Base-by-base conservation (phyloP, 2,888 invertebrate species). In the Xylota segnis region DNA sequence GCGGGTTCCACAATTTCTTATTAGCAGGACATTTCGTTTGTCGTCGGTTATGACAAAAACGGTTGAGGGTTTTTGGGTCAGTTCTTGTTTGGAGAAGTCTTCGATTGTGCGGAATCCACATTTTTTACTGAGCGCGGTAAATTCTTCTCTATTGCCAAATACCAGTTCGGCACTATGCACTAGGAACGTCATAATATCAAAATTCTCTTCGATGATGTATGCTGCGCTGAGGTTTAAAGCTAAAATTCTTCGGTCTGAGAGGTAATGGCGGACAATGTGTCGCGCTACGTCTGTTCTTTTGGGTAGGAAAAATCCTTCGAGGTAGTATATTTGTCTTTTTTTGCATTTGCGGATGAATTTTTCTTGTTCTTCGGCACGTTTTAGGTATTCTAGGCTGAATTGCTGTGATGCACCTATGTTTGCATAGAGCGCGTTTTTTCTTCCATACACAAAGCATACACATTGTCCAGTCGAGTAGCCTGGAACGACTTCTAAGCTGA, bases 11-110 rank as follows among this genome's bases (percentile, higher is more conserved):
- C 89, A 90, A 74, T 92, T 92, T 37, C 90, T 89, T 29, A 90
- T 90, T 32, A 95, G 93, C 56, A 94, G 90, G 0, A 95, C 93
- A 23, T 94, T 93, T 14, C 93, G 91, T 0, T 92, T 90, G 9
- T 95, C 95, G 88, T 95, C 94, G 5, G 96, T 96, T 75, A 96
- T 93, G 1, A 95, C 92, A 23, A 95, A 93, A 5, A 94, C 93
- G 87, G 95, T 93, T 18, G 92, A 89, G 18, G 72, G 71, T 58
- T 68, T 78, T 66, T 61, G 66, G 23, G 70, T 88, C 47, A 87
- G 79, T 71, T 90, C 88, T 65, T 88, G 59, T 40, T 87, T 45
- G 7, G 89, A 87, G 18, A 89, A 87, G 16, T 89, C 88, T 74
- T 89, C 87, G 0, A 88, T 82, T 34, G 75, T 65, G 0, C 76